phyloP scores from a whole-genome alignment of 1,140 invertebrate genomes.

The Brachionus manjavacas region DNA sequence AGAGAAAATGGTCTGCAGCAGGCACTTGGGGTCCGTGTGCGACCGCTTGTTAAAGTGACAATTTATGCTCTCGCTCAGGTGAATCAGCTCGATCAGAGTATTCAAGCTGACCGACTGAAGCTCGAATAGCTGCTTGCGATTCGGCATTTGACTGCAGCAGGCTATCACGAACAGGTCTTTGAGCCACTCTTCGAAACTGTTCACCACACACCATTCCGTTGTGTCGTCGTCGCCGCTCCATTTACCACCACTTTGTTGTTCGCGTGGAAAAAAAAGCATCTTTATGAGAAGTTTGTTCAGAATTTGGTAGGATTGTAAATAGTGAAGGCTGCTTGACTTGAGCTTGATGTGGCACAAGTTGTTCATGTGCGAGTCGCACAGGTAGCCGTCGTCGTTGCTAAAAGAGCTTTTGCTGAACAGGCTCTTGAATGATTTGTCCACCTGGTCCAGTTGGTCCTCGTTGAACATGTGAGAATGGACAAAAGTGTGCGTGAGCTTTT shows the following conservation, averaged over 20 bases:
- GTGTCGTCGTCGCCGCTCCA: background rate
- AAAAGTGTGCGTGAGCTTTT: conserved; percentile 15
- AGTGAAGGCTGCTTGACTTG: background rate
- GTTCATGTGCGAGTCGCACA: background rate
- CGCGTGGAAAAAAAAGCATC: conserved; percentile 22
- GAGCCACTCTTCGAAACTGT: conserved; percentile 23
- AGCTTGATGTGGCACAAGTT: background rate
- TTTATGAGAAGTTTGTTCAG: conserved; percentile 27
- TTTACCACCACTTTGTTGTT: background rate
- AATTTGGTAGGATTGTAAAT: background rate
- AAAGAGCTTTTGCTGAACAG: background rate
- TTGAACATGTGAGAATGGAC: background rate
- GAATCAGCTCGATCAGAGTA: conserved; percentile 9
- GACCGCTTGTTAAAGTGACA: background rate
- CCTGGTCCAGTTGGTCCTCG: background rate
- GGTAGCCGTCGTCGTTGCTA: background rate
- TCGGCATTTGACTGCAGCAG: background rate
- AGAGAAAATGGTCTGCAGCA: background rate
- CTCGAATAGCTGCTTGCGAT: conserved; percentile 9
- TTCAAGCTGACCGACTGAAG: conserved; percentile 15
- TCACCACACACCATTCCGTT: background rate
- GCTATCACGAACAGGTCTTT: conserved; percentile 25
- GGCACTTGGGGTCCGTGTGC: background rate
- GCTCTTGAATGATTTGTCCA: conserved; percentile 9
- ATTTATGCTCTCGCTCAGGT: background rate